These are phyloP conservation scores for Sylvia atricapilla DNA, from an alignment of 2,113 vertebrate genomes.

Conservation along the genomic window DNA sequence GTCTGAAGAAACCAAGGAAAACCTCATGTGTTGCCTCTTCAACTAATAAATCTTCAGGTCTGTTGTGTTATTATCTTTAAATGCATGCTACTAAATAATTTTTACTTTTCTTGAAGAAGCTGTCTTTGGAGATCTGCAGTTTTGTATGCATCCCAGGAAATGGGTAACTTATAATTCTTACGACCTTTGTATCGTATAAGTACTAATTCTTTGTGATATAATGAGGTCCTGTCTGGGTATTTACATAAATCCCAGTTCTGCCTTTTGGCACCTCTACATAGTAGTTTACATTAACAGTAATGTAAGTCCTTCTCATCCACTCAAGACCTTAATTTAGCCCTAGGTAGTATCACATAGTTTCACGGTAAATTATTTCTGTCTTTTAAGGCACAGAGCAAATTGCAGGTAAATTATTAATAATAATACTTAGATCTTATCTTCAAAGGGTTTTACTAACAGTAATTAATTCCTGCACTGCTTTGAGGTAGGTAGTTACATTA, in stretches of 20 bases:
- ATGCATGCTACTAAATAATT: neutral
- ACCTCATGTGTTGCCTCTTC: neutral
- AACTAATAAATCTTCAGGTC: neutral
- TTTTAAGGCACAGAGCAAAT: constrained; percentile 66
- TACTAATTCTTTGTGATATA: constrained; percentile 36
- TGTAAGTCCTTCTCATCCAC: constrained; percentile 26
- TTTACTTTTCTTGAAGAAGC: neutral
- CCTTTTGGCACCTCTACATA: neutral
- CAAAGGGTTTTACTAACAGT: constrained; percentile 61
- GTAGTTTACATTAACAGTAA: constrained; percentile 37
- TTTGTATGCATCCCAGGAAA: neutral
- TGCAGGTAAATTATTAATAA: constrained; percentile 70
- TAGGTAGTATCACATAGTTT: constrained; percentile 55
- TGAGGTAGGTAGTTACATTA: constrained; percentile 31
- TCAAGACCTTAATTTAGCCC: constrained; percentile 54
- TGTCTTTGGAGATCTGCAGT: neutral
- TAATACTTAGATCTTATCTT: constrained; percentile 68
- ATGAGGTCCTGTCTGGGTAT: neutral
- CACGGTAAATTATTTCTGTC: constrained; percentile 66
- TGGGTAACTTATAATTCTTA: neutral
- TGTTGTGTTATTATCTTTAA: neutral
- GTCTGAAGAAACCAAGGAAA: neutral
- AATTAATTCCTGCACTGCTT: constrained; percentile 56
- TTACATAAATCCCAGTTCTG: constrained; percentile 25
- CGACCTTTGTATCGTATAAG: neutral